phyloP scores from a whole-genome alignment of 2,888 invertebrate genomes.

The Argyresthia goedartella region DNA sequence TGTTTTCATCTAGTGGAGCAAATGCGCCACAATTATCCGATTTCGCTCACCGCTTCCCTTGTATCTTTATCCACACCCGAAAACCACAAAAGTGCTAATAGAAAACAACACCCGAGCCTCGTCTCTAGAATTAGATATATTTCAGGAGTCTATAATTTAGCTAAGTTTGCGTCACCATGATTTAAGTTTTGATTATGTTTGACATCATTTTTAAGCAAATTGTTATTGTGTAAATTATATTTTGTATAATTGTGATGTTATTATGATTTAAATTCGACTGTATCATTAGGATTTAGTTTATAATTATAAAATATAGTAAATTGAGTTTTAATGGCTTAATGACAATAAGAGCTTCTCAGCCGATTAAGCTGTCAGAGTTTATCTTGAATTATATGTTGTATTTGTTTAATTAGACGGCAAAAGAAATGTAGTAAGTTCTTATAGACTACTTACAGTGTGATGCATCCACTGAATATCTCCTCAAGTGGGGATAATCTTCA shows the following conservation, averaged over 20 bases:
- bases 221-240: neutral
- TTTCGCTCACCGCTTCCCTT: slow-evolving; percentile 13
- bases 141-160: slow-evolving; percentile 49
- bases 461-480: too few relatives aligned
- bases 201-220: slow-evolving; percentile 2
- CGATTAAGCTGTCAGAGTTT: too few relatives aligned
- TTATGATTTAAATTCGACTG: neutral
- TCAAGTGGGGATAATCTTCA: too few relatives aligned
- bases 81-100: slow-evolving; percentile 63
- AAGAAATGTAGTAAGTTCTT: too few relatives aligned
- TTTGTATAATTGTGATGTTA: neutral
- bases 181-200: slow-evolving; percentile 22
- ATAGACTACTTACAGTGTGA: too few relatives aligned
- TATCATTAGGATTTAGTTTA: neutral
- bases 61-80: slow-evolving; percentile 17
- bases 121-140: slow-evolving; percentile 61
- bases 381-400: too few relatives aligned
- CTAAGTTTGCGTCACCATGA: slow-evolving; percentile 50
- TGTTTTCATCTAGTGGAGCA: too few relatives aligned
- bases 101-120: slow-evolving; percentile 59
- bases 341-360: too few relatives aligned
- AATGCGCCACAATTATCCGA: too few relatives aligned
- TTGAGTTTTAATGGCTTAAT: too few relatives aligned
- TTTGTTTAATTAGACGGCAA: too few relatives aligned
- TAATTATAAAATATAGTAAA: too few relatives aligned